Base-by-base conservation (phyloP, 2,797 vertebrate genomes). In the Oryzias dopingdopingensis region DNA sequence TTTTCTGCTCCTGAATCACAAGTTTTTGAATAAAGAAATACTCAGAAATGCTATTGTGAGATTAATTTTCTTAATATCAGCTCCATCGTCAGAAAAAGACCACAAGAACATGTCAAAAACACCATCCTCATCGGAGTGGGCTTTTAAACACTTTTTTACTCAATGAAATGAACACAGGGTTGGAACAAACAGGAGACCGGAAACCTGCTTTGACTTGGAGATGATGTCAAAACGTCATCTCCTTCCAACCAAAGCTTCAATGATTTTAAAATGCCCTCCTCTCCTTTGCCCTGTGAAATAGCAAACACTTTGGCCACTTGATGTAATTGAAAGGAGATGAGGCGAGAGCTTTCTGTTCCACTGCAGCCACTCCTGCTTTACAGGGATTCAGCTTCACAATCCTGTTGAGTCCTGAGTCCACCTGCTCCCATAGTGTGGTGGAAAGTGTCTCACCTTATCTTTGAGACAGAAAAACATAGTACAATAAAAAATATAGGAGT, bases 341-440 rank as follows among this genome's bases (percentile, higher is more conserved):
- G 73, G 65, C 24, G 65, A 64, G 69, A 71, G 61, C 66, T 75
- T 59, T 49, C 58, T 69, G 47, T 81, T 74, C 72, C 72, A 62
- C 71, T 76, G 51, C 63, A 61, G 59, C 54, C 61, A 57, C 73
- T 59, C 64, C 59, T 74, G 74, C 70, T 84, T 83, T 81, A 82
- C 70, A 57, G 60, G 63, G 82, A 76, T 72, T 70, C 70, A 75
- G 81, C 78, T 75, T 67, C 65, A 29, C 67, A n/a, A 14, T n/a
- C 32, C 85, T 82, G 88, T 79, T 80, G 80, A 82, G 74, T 85
- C 85, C 78, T 83, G 82, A 87, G 88, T 82, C 74, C 86, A 86
- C 70, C 83, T 85, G 87, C 83, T 88, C 76, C 82, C 76, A 65
- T 64, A 23, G 74, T 14, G 70, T 4, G 13, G 80, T 23, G 4